Evolutionary conservation across 2,113 vertebrate genomes (phyloP).

Genomic region (Ptilonorhynchus violaceus): DNA sequence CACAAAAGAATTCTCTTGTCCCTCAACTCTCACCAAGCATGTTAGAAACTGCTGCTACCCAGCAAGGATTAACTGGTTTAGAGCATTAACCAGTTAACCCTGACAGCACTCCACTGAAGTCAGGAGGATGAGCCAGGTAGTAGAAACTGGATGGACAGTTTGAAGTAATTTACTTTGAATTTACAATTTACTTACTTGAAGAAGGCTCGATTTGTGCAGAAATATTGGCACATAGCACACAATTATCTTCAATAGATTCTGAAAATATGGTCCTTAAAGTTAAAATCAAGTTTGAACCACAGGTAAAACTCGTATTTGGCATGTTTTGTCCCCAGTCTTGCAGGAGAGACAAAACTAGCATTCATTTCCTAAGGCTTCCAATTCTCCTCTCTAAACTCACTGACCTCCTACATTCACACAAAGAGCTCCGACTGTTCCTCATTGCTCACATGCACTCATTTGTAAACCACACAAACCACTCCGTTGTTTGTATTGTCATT

Average conservation of each 20-base stretch:
- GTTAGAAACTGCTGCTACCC: background rate
- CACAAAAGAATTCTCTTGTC: background rate
- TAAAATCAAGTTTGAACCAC: background rate
- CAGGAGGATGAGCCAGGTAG: background rate
- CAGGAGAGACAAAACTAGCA: background rate
- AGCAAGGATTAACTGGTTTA: background rate
- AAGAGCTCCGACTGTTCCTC: background rate
- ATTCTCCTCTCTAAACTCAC: background rate
- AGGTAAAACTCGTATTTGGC: background rate
- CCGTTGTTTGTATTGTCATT: background rate
- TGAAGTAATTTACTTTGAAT: background rate
- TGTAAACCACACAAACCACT: background rate
- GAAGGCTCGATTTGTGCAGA: background rate
- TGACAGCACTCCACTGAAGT: background rate
- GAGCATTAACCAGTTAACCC: background rate
- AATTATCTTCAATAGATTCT: background rate
- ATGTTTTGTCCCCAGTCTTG: background rate
- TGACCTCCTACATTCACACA: background rate
- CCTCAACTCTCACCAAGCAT: background rate
- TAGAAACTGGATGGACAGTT: background rate
- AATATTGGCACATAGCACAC: background rate
- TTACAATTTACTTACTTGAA: no score
- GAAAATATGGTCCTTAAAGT: background rate
- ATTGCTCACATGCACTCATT: accelerated
- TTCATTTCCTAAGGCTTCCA: background rate